Conservation (phyloP, 2,888 invertebrate genomes). For the Teleiodes luculella region DNA sequence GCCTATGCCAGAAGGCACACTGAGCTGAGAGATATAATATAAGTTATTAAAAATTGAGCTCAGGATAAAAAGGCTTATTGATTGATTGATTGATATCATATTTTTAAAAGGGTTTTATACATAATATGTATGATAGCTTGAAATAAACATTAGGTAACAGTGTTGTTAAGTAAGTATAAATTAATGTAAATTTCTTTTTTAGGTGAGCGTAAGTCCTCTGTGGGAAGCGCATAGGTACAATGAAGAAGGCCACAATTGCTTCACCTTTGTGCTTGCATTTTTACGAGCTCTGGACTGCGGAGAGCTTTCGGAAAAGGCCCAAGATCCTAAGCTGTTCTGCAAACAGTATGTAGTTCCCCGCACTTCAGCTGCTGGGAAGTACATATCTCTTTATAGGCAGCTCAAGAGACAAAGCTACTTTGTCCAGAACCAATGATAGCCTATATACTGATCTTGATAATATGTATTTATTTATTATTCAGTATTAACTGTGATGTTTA, state of each 20-base stretch:
- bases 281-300: constrained; percentile 85
- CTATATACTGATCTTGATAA: constrained; percentile 34
- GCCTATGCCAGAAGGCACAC: too few species aligned
- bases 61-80: too few species aligned
- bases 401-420: constrained; percentile 76
- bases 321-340: constrained; percentile 85
- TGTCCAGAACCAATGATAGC: constrained; percentile 68
- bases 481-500: constrained; percentile 76
- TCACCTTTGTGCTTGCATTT: constrained; percentile 90
- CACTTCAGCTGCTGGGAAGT: constrained; percentile 90
- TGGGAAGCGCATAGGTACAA: constrained; percentile 86
- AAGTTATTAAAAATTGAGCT: too few species aligned
- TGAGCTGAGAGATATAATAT: too few species aligned
- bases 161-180: too few species aligned
- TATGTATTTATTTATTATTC: constrained; percentile 65
- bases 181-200: constrained; percentile 8
- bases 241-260: constrained; percentile 89
- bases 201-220: constrained; percentile 76
- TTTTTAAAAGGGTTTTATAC: too few species aligned
- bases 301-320: constrained; percentile 83
- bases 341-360: constrained; percentile 89
- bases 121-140: too few species aligned
- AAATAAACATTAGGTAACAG: too few species aligned
- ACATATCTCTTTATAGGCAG: constrained; percentile 88
- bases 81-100: too few species aligned